Conservation (phyloP, 2,113 vertebrate species). For the Ammodytes dubius region DNA sequence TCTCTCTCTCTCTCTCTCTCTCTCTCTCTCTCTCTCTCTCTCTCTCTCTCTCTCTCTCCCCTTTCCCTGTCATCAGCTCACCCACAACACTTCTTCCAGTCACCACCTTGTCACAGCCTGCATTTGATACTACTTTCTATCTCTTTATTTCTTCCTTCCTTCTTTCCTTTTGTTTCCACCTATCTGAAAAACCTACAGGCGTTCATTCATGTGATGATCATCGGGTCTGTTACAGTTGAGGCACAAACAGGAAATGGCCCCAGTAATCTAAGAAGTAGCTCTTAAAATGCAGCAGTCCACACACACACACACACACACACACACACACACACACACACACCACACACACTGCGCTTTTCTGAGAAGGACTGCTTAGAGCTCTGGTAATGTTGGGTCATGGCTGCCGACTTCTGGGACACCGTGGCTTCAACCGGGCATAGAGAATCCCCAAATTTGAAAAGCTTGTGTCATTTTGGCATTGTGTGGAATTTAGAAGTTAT, state of each 20-base stretch:
- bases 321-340: slow-evolving; percentile 33
- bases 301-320: not conserved
- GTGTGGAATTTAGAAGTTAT: slow-evolving; percentile 51
- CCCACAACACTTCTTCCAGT: too few relatives aligned
- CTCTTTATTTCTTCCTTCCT: not conserved
- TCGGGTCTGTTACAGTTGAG: slow-evolving; percentile 23
- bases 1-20: slow-evolving; percentile 59
- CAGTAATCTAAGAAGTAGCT: slow-evolving; percentile 58
- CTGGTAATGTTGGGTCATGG: slow-evolving; percentile 60
- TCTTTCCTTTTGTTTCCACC: not conserved
- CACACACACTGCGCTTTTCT: slow-evolving; percentile 20
- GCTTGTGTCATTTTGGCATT: slow-evolving; percentile 48
- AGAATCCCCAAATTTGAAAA: slow-evolving; percentile 56
- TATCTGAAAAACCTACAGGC: slow-evolving; percentile 11
- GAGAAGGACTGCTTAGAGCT: slow-evolving; percentile 38
- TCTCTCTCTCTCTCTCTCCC: not conserved
- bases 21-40: slow-evolving; percentile 47
- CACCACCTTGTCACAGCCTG: too few relatives aligned
- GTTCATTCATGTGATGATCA: slow-evolving; percentile 51
- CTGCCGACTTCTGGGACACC: slow-evolving; percentile 39
- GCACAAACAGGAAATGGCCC: slow-evolving; percentile 66
- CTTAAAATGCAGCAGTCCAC: slow-evolving; percentile 47
- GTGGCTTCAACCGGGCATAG: slow-evolving; percentile 35
- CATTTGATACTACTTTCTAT: not conserved
- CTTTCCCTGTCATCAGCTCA: not conserved